Percentiles rank a stretch among this genome's conserved stretches.
Conservation (phyloP, 2,113 vertebrate species). For the Psammodynastes pulverulentus region DNA sequence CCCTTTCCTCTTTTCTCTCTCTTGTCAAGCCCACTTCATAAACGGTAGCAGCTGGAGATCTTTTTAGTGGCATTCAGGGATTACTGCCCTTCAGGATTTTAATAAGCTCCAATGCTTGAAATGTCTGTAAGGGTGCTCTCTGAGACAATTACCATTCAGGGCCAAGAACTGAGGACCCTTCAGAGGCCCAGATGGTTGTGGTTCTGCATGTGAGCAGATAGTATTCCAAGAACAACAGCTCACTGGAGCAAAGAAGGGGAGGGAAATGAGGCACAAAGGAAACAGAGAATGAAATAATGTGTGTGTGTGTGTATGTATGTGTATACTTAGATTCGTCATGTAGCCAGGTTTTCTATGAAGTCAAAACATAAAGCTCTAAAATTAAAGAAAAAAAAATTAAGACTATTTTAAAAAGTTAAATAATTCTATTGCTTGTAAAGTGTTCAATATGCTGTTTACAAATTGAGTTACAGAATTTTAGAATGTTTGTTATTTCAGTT, state of each 20-base stretch:
- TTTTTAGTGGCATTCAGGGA: conserved; percentile 78
- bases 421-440: not conserved
- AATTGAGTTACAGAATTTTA: not conserved
- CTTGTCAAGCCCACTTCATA: conserved; percentile 76
- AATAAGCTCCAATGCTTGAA: conserved; percentile 76
- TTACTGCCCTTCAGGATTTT: conserved; percentile 84
- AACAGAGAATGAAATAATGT: conserved; percentile 25
- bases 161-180: conserved; percentile 61
- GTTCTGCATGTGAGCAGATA: conserved; percentile 47
- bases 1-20: conserved; percentile 51
- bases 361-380: conserved; percentile 47
- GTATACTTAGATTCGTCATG: conserved; percentile 18
- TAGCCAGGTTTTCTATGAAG: conserved; percentile 26
- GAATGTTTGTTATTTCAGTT: conserved; percentile 11
- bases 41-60: conserved; percentile 82
- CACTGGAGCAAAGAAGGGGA: conserved; percentile 50
- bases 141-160: conserved; percentile 74
- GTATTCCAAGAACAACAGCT: conserved; percentile 48
- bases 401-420: not conserved
- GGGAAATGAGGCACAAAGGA: conserved; percentile 8
- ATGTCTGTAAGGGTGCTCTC: conserved; percentile 74
- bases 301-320: not conserved
- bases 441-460: not conserved
- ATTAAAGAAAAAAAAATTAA: not conserved
- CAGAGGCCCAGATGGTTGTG: conserved; percentile 65